A percentile compares a stretch with the other conserved stretches of the same genome.
These are phyloP conservation scores for Clarias batrachus DNA, from an alignment of 2,113 vertebrate species.

Conservation along the genomic window DNA sequence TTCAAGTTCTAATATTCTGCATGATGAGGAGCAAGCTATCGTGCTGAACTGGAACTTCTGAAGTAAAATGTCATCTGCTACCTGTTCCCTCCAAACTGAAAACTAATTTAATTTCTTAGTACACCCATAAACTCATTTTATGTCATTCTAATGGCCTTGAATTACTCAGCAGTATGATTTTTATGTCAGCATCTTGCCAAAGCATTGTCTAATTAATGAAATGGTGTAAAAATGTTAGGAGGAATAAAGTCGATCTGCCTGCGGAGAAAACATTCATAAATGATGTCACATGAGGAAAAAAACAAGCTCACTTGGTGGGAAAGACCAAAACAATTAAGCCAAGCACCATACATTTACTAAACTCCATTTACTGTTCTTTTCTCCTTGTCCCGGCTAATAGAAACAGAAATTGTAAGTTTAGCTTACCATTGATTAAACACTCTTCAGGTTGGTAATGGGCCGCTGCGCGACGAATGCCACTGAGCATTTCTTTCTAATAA, in stretches of 20 bases:
- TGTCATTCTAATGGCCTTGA: background rate
- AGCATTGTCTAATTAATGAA: background rate
- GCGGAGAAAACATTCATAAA: background rate
- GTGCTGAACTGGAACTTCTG: background rate
- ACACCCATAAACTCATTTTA: background rate
- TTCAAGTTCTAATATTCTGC: background rate
- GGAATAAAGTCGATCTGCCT: background rate
- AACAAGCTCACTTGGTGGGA: background rate
- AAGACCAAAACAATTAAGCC: constrained; percentile 31
- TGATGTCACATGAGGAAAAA: background rate
- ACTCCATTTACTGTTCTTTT: constrained; percentile 2
- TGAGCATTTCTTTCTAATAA: background rate
- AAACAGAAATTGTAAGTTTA: constrained; percentile 26
- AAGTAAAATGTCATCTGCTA: background rate
- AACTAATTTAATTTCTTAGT: background rate
- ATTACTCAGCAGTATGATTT: background rate
- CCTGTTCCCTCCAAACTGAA: background rate
- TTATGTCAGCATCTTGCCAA: background rate
- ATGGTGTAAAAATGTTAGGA: background rate
- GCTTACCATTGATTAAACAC: constrained; percentile 15
- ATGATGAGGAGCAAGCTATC: background rate
- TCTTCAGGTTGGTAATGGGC: constrained; percentile 11
- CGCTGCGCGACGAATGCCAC: constrained; percentile 10
- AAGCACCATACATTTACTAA: background rate
- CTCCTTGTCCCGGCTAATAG: constrained; percentile 18